These are phyloP conservation scores for Anguilla anguilla DNA, from an alignment of 2,797 vertebrate genomes.

Conservation along the genomic window DNA sequence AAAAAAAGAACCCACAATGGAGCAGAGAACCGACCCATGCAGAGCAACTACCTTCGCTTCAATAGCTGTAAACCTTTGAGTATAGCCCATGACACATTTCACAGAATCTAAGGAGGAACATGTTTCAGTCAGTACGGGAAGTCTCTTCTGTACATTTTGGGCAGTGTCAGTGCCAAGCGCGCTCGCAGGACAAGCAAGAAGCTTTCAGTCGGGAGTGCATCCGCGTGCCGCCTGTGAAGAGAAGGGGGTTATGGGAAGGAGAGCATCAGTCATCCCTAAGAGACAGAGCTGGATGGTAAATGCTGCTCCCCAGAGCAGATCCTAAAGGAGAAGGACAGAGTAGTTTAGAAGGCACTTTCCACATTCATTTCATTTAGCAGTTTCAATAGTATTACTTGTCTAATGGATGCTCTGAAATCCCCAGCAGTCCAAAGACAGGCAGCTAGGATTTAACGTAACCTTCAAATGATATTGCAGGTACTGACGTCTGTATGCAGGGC, in stretches of 20 bases:
- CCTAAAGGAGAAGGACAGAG: neutral
- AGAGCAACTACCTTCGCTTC: slow-evolving; percentile 78
- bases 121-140: slow-evolving; percentile 66
- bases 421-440: neutral
- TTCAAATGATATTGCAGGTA: neutral
- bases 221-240: slow-evolving; percentile 17
- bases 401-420: neutral
- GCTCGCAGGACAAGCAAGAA: neutral
- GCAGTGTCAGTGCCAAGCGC: neutral
- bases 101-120: slow-evolving; percentile 80
- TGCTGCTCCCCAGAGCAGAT: neutral
- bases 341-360: neutral
- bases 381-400: neutral
- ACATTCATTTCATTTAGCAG: neutral
- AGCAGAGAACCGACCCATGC: slow-evolving; percentile 82
- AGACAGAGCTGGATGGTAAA: slow-evolving; percentile 26
- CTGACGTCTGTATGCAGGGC: neutral
- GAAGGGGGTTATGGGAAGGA: slow-evolving; percentile 26
- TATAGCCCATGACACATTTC: slow-evolving; percentile 93
- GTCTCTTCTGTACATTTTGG: slow-evolving; percentile 39
- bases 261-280: slow-evolving; percentile 18
- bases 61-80: slow-evolving; percentile 98
- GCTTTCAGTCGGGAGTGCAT: neutral
- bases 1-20: slow-evolving; percentile 70
- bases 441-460: neutral